Conservation (phyloP, 2,113 vertebrate genomes). For the Menidia beryllina region DNA sequence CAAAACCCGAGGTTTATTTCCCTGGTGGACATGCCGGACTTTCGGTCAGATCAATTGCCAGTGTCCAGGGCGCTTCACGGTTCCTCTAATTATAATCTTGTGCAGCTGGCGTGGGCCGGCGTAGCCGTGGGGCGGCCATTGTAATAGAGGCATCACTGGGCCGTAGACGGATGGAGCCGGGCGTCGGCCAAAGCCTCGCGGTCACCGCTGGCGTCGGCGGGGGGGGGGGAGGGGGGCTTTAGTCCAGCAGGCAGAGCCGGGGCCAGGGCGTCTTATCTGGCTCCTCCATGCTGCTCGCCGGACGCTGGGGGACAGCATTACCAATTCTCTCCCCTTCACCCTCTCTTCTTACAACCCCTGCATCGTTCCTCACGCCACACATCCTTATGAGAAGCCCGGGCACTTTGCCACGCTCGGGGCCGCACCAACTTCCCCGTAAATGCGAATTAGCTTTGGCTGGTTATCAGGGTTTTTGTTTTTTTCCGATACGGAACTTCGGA, state of each 20-base stretch:
- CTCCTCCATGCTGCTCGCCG: slow-evolving; percentile 76
- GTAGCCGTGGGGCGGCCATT: slow-evolving; percentile 84
- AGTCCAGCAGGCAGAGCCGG: slow-evolving; percentile 80
- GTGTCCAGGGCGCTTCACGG: slow-evolving; percentile 84
- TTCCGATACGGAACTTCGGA: slow-evolving; percentile 37
- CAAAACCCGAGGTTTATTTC: slow-evolving; percentile 82
- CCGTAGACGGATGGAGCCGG: slow-evolving; percentile 80
- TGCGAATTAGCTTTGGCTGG: slow-evolving; percentile 36
- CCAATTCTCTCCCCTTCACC: slow-evolving; percentile 71
- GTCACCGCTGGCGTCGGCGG: slow-evolving; percentile 75
- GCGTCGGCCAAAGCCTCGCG: slow-evolving; percentile 79
- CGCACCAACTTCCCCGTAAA: slow-evolving; percentile 54
- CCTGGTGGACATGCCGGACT: slow-evolving; percentile 85
- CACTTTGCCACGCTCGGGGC: slow-evolving; percentile 67
- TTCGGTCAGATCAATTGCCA: slow-evolving; percentile 87
- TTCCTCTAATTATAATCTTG: slow-evolving; percentile 86
- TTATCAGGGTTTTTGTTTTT: slow-evolving; percentile 27
- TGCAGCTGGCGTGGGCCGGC: slow-evolving; percentile 79
- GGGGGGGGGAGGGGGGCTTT: slow-evolving; percentile 79
- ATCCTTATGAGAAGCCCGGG: slow-evolving; percentile 71
- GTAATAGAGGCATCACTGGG: slow-evolving; percentile 86
- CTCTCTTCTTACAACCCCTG: slow-evolving; percentile 48
- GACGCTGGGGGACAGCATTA: slow-evolving; percentile 80
- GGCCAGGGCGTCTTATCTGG: slow-evolving; percentile 83
- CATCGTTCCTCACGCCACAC: slow-evolving; percentile 58